Percentiles rank a stretch among this genome's conserved stretches.
Conservation (phyloP, 2,888 invertebrate species). For the Anorthoa munda region DNA sequence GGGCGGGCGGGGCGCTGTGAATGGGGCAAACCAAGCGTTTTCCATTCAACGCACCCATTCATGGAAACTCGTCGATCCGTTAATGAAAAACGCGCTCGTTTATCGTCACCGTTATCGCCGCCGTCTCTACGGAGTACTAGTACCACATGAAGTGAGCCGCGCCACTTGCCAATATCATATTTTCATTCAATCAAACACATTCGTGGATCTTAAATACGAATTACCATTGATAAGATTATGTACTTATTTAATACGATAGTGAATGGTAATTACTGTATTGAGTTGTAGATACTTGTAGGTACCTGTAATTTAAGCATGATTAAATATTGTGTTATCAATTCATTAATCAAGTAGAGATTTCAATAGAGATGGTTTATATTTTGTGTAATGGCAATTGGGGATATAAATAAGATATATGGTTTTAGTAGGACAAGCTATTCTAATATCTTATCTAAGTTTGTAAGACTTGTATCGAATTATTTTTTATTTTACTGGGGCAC, state of each 20-base stretch:
- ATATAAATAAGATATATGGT: neutral
- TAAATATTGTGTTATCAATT: conserved; percentile 27
- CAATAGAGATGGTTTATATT: neutral
- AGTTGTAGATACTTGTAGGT: conserved; percentile 20
- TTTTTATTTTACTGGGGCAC: too few species aligned
- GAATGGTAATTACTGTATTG: conserved; percentile 55
- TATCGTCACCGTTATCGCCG: conserved; percentile 82
- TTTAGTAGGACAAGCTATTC: neutral
- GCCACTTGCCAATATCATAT: conserved; percentile 70
- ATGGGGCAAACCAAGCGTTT: conserved; percentile 86
- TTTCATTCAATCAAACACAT: conserved; percentile 79
- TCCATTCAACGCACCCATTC: conserved; percentile 89
- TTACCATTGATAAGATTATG: conserved; percentile 70
- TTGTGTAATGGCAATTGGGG: conserved; percentile 1
- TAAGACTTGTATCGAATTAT: too few species aligned
- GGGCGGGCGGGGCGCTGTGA: conserved; percentile 75
- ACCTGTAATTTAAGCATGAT: conserved; percentile 27
- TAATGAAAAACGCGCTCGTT: conserved; percentile 88
- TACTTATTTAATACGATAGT: conserved; percentile 51
- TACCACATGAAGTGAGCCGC: conserved; percentile 77
- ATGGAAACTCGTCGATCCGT: conserved; percentile 88
- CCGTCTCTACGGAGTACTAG: conserved; percentile 71
- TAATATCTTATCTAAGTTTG: neutral
- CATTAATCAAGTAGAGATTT: conserved; percentile 23
- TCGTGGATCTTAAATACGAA: conserved; percentile 61